Conservation (phyloP, 2,888 invertebrate species). For the Aquatica leii region DNA sequence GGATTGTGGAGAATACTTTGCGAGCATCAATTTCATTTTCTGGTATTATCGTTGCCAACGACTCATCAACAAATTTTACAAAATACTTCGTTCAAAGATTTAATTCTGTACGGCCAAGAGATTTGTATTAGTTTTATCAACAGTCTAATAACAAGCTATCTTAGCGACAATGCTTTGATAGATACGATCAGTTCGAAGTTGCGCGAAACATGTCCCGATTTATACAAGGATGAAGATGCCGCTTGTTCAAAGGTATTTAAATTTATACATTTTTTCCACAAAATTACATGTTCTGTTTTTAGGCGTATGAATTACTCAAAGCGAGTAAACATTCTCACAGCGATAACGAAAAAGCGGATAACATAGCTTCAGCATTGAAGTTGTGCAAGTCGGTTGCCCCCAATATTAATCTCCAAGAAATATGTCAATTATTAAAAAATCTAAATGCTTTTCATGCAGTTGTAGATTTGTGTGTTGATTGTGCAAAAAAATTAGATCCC, state of each 20-base stretch:
- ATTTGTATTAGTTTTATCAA: conserved; percentile 80
- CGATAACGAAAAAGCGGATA: conserved; percentile 77
- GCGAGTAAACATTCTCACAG: conserved; percentile 79
- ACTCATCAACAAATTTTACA: conserved; percentile 71
- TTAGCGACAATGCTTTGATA: conserved; percentile 94
- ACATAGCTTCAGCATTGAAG: conserved; percentile 80
- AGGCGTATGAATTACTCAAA: conserved; percentile 90
- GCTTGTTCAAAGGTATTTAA: conserved; percentile 87
- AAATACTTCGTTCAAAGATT: conserved; percentile 75
- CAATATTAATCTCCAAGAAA: conserved; percentile 81
- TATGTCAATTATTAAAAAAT: conserved; percentile 84
- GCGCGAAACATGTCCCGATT: conserved; percentile 89
- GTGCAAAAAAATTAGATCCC: conserved; percentile 88
- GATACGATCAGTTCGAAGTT: conserved; percentile 89
- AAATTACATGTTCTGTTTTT: background rate
- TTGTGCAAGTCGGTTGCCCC: conserved; percentile 90
- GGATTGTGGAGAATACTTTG: conserved; percentile 92
- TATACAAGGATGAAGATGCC: conserved; percentile 95
- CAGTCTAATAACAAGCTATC: conserved; percentile 87
- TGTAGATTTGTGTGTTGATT: conserved; percentile 84
- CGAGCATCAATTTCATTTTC: conserved; percentile 89
- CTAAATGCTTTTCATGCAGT: conserved; percentile 88
- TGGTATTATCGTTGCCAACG: conserved; percentile 74
- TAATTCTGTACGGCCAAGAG: conserved; percentile 81
- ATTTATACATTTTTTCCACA: background rate